Conservation (phyloP, 1,140 invertebrate genomes). For the Delia radicum region DNA sequence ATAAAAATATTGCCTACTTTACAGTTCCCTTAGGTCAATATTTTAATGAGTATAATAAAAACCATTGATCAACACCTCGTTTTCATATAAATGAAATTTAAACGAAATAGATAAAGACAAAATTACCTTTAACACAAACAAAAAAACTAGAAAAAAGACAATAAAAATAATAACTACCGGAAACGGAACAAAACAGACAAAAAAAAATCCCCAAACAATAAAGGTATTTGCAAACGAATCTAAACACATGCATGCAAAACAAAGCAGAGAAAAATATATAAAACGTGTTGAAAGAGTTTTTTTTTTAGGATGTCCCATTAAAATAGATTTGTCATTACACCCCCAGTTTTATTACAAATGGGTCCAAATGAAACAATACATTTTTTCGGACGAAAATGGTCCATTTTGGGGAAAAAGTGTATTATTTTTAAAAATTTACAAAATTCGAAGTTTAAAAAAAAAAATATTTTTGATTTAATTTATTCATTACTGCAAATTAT, state of each 20-base stretch:
- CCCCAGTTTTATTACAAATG: no score
- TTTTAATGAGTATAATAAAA: not conserved
- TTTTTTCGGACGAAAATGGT: no score
- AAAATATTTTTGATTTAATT: no score
- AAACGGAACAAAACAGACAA: not conserved
- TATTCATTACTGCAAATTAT: no score
- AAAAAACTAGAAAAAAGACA: not conserved
- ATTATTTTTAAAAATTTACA: no score
- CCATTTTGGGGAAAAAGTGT: no score
- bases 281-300: no score
- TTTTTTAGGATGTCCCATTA: no score
- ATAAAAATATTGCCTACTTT: not conserved
- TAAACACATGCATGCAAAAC: not conserved
- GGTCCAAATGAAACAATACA: no score
- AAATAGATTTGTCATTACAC: no score
- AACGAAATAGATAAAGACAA: not conserved
- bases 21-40: not conserved
- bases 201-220: not conserved
- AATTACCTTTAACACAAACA: not conserved
- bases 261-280: no score
- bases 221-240: not conserved
- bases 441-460: no score
- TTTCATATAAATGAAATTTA: not conserved
- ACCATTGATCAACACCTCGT: not conserved
- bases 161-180: slow-evolving; percentile 2